These are phyloP conservation scores for rat (Rattus norvegicus) DNA, from an alignment of 2,113 vertebrate species.

Conservation along the genomic window GRCr8 NC_086021.1:140559501-140560000, in stretches of 20 bases:
- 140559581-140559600: neutral
- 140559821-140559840: conserved; percentile 20
- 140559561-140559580: neutral
- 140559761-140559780: neutral
- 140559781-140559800: neutral
- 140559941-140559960: conserved; percentile 94
- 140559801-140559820: no score
- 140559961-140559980: conserved; percentile 97
- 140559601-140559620: neutral
- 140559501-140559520: no score
- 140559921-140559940: conserved; percentile 95
- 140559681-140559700: neutral
- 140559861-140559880: conserved; percentile 95
- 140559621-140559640: neutral
- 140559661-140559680: neutral
- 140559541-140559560: neutral
- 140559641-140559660: neutral
- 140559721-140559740: neutral
- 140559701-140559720: neutral
- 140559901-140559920: conserved; percentile 96
- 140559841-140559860: conserved; percentile 88
- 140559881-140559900: conserved; percentile 98
- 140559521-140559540: neutral
- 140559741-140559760: neutral
- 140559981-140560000: conserved; percentile 98